Base-by-base conservation (phyloP, 2,797 vertebrate species). In the Siniperca obscura region DNA sequence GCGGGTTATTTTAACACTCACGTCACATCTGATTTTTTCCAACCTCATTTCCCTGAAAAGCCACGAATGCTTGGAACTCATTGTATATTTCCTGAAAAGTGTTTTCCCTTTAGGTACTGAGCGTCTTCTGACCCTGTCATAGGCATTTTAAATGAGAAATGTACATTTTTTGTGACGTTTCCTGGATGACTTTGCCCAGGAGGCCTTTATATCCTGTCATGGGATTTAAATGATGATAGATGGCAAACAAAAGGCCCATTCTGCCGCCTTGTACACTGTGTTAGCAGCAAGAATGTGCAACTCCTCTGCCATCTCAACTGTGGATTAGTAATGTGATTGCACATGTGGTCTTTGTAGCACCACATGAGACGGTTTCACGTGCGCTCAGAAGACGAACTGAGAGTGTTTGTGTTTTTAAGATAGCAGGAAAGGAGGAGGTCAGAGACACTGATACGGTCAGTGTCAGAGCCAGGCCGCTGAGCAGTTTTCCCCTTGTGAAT, bases 401-500 rank as follows among this genome's bases (percentile, higher is more conserved):
- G 46, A 40, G 50, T 5, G 74, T 73, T 57, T 68, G 53, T 60
- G 75, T 70, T 69, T 36, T 71, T 27, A 13, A 16, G 57, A 21
- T 12, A 13, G 27, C 46, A 61, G 42, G 68, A 62, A 12, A 34
- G 5, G 17, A 38, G 13, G 38, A 62, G 71, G 71, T 62, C 74
- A 68, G 70, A 72, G 70, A 78, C 40, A 60, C 12, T 2, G 64
- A 85, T 60, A 59, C 1, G 13, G 56, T n/a, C 68, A 17, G 53
- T 13, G 38, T 78, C 60, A 14, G 67, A 70, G 56, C 5, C 34
- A 40, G 73, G 59, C 48, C 5, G 22, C 50, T 0, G 57, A 40
- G 64, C n/a, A 52, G 78, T 48, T 89, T 83, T 79, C 52, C 59
- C 69, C 77, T 78, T 1, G 19, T 87, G 62, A 83, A 87, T 77